Conservation (phyloP, 23 tunicate genomes). For the Phallusia fumigata region DNA sequence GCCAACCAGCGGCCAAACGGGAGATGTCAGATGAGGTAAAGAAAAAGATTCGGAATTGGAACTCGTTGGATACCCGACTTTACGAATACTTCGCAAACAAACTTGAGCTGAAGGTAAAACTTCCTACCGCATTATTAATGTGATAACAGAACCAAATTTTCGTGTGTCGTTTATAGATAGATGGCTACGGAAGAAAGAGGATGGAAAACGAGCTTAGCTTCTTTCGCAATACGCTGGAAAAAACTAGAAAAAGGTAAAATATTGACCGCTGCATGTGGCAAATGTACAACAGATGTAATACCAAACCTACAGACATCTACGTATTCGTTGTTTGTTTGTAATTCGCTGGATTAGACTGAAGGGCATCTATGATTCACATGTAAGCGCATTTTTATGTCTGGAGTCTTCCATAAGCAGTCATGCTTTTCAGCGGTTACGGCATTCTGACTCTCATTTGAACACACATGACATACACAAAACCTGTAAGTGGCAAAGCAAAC, state of each 20-base stretch:
- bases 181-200: slow-evolving; percentile 51
- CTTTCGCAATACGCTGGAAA: slow-evolving; percentile 36
- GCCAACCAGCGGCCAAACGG: slow-evolving; percentile 55
- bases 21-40: slow-evolving; percentile 21
- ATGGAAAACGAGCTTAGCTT: slow-evolving; percentile 50
- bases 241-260: slow-evolving; percentile 52
- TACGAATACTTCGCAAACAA: slow-evolving; percentile 70
- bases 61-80: slow-evolving; percentile 59
- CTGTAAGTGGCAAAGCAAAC: no score
- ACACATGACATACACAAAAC: no score
- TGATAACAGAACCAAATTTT: no score
- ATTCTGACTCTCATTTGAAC: no score
- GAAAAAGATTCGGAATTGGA: slow-evolving; percentile 79
- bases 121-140: background rate
- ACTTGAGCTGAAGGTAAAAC: slow-evolving; percentile 42
- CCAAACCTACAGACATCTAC: no score
- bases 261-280: no score
- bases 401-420: no score
- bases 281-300: no score
- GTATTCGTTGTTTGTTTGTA: background rate
- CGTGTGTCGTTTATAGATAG: slow-evolving; percentile 29
- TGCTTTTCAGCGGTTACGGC: no score
- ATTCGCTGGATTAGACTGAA: background rate
- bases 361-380: no score
- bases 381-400: no score